Percentiles rank a stretch among this genome's conserved stretches.
Conservation (phyloP, 2,113 vertebrate genomes). For the Meles meles region DNA sequence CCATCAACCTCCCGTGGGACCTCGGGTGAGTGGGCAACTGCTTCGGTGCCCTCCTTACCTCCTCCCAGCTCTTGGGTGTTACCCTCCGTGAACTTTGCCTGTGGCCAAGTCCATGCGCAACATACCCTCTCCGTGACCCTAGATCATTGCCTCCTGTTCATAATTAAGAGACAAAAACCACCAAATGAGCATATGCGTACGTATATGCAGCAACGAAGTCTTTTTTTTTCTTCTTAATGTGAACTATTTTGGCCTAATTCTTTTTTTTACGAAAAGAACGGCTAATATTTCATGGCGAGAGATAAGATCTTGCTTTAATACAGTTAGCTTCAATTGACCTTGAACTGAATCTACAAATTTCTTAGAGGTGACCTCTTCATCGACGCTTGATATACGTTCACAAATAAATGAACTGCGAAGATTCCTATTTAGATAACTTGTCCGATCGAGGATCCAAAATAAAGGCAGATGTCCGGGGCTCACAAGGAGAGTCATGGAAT, state of each 20-base stretch:
- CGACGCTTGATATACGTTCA: constrained; percentile 59
- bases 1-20: not conserved
- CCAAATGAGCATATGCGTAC: constrained; percentile 11
- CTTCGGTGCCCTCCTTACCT: not conserved
- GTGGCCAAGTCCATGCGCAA: not conserved
- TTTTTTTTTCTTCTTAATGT: not conserved
- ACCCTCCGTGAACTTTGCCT: constrained; percentile 8
- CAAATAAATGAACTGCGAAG: constrained; percentile 73
- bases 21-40: not conserved
- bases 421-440: constrained; percentile 71
- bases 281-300: constrained; percentile 69
- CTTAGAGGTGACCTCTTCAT: constrained; percentile 73
- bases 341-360: constrained; percentile 78
- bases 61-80: not conserved
- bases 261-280: constrained; percentile 50
- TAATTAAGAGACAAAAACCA: constrained; percentile 65
- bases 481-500: not conserved
- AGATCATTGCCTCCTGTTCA: constrained; percentile 53
- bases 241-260: constrained; percentile 70
- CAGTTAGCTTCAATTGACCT: constrained; percentile 77
- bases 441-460: constrained; percentile 56
- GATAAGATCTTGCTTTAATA: constrained; percentile 77
- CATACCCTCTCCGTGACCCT: constrained; percentile 49
- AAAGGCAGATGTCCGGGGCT: constrained; percentile 69
- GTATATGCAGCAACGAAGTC: not conserved